Conservation (phyloP, 2,113 vertebrate species). For the Dicentrarchus labrax region DNA sequence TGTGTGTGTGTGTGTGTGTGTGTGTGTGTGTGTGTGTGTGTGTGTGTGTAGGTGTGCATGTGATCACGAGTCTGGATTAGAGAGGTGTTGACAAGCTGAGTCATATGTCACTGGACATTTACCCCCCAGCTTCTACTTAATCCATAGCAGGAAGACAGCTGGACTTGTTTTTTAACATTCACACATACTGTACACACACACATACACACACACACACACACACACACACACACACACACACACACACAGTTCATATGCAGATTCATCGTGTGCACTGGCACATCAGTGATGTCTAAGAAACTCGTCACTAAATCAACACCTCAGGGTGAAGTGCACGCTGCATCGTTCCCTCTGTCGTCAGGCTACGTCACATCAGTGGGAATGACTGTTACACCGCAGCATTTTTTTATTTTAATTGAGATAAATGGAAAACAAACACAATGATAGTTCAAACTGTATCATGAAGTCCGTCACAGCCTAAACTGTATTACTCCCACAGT, state of each 20-base stretch:
- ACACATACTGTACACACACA: no score
- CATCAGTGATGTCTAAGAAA: slow-evolving; percentile 25
- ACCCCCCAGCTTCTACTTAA: slow-evolving; percentile 60
- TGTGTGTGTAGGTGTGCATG: not conserved
- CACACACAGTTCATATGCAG: slow-evolving; percentile 18
- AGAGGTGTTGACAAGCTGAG: slow-evolving; percentile 55
- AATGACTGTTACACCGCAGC: not conserved
- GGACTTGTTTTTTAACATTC: slow-evolving; percentile 70
- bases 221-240: slow-evolving; percentile 16
- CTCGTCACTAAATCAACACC: slow-evolving; percentile 40
- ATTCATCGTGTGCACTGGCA: slow-evolving; percentile 14
- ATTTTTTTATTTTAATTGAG: not conserved
- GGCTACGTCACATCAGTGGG: not conserved
- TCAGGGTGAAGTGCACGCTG: slow-evolving; percentile 4
- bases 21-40: slow-evolving; percentile 11
- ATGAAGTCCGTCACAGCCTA: not conserved
- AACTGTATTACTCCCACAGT: not conserved
- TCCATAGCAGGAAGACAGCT: slow-evolving; percentile 73
- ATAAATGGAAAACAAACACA: not conserved
- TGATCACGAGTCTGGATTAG: slow-evolving; percentile 27
- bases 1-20: slow-evolving; percentile 3
- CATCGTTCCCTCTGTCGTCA: slow-evolving; percentile 2
- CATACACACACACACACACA: not conserved
- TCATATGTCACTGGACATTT: slow-evolving; percentile 59
- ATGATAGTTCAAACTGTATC: slow-evolving; percentile 1